A percentile compares a stretch with the other conserved stretches of the same genome.
Evolutionary conservation across 2,113 vertebrate species (phyloP).

Genomic region (Theropithecus gelada): DNA sequence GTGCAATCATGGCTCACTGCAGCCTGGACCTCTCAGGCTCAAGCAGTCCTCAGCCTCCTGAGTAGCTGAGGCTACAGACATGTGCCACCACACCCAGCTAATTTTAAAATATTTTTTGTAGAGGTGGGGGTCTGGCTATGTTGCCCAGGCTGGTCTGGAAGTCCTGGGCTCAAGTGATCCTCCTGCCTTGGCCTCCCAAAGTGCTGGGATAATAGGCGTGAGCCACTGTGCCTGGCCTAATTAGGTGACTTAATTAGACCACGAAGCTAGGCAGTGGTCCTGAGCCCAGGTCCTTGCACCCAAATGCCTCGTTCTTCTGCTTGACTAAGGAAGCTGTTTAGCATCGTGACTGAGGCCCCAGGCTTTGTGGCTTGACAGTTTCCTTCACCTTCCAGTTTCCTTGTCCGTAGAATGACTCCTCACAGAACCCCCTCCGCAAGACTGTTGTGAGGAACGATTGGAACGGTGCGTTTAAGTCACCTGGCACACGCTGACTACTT

Average conservation of each 20-base stretch:
- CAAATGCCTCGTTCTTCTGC: rapidly evolving
- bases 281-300: background rate
- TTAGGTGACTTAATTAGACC: background rate
- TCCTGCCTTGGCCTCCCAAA: too few species aligned
- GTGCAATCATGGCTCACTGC: too few species aligned
- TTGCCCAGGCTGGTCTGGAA: too few species aligned
- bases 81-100: too few species aligned
- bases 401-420: background rate
- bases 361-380: too few species aligned
- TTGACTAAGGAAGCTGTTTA: background rate
- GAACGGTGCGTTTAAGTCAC: rapidly evolving
- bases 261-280: background rate
- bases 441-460: background rate
- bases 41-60: too few species aligned
- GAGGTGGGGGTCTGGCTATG: too few species aligned
- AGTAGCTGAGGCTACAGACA: too few species aligned
- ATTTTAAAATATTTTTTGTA: too few species aligned
- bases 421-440: background rate
- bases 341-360: rapidly evolving
- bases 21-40: too few species aligned
- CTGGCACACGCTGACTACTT: rapidly evolving
- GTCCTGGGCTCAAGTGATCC: too few species aligned
- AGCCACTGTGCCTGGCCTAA: background rate
- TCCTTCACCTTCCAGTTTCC: background rate
- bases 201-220: too few species aligned